A percentile compares a stretch with the other conserved stretches of the same genome.
phyloP scores from a whole-genome alignment of 1,140 invertebrate genomes.

The Rhagoletis zephyria region DNA sequence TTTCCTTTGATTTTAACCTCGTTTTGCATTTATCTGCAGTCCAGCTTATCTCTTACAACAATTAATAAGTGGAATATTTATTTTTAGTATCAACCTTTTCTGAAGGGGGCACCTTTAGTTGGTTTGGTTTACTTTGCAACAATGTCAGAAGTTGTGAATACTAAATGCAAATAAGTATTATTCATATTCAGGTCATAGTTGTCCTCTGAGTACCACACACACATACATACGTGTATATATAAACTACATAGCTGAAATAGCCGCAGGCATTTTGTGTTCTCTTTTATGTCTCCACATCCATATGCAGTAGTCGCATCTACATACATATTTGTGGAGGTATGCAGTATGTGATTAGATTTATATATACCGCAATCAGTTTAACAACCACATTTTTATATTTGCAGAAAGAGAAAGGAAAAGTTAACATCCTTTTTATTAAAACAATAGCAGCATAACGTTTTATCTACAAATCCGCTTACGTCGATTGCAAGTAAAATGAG shows the following conservation, averaged over 20 bases:
- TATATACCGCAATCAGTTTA: not conserved
- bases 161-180: conserved; percentile 15
- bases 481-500: not conserved
- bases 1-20: not conserved
- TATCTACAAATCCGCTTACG: not conserved
- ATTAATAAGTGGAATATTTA: conserved; percentile 43
- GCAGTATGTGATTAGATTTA: not conserved
- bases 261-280: too few species aligned
- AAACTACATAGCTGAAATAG: too few species aligned
- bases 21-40: not conserved
- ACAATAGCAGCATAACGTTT: not conserved
- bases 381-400: not conserved
- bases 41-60: not conserved
- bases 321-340: not conserved
- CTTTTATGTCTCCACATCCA: too few species aligned
- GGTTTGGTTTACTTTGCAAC: not conserved
- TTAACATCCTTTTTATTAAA: not conserved
- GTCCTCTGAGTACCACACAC: not conserved
- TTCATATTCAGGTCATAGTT: not conserved
- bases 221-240: too few species aligned
- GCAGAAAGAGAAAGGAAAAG: not conserved
- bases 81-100: not conserved
- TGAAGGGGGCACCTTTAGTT: not conserved
- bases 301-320: not conserved
- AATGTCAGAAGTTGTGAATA: not conserved